phyloP scores from a whole-genome alignment of 2,797 vertebrate species.

The Enteromius afrohamiltoni region DNA sequence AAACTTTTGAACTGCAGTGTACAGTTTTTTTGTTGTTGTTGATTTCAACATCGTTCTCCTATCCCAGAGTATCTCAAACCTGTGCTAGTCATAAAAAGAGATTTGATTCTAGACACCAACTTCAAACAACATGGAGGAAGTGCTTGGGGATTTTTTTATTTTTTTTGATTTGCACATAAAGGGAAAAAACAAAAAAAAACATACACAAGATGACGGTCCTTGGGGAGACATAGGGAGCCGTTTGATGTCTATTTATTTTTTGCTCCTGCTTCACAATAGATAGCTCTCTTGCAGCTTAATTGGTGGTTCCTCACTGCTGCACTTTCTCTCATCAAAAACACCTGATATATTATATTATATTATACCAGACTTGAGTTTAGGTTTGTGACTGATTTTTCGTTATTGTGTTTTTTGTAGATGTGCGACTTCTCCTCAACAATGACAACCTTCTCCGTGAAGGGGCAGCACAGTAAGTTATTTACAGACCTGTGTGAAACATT shows the following conservation, averaged over 20 bases:
- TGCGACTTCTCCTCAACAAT: slow-evolving; percentile 97
- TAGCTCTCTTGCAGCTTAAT: not conserved
- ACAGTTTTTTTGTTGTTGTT: not conserved
- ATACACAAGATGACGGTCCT: not conserved
- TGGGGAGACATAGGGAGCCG: not conserved
- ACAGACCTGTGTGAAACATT: not conserved
- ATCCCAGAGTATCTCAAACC: not conserved
- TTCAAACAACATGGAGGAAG: not conserved
- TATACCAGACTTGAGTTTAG: not conserved
- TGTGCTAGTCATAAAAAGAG: not conserved
- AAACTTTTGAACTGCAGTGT: not conserved
- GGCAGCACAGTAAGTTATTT: slow-evolving; percentile 90
- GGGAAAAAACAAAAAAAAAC: not conserved
- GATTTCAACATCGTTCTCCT: not conserved
- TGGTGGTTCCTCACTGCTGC: not conserved
- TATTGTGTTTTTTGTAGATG: slow-evolving; percentile 80
- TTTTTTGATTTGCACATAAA: not conserved
- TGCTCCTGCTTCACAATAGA: not conserved
- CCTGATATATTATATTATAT: not conserved
- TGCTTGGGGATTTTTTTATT: not conserved
- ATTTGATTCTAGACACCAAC: not conserved
- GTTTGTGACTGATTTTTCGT: not conserved
- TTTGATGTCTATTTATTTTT: not conserved
- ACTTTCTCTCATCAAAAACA: not conserved
- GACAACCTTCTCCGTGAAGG: slow-evolving; percentile 99